Evolutionary conservation across 2,888 invertebrate genomes (phyloP).

Genomic region (Junonia oenone): DNA sequence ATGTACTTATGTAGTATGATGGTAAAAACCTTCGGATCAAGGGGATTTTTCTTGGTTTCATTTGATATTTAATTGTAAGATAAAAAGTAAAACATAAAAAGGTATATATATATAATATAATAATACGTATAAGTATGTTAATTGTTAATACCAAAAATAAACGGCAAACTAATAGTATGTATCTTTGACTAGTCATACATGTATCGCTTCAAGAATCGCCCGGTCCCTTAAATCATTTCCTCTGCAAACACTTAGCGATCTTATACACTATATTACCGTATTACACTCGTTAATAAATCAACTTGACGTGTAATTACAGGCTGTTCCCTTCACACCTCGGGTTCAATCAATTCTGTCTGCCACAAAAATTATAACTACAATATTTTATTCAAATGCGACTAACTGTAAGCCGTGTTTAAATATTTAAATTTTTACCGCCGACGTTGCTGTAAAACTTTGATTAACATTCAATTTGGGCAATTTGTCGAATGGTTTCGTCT

Average conservation of each 20-base stretch:
- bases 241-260: slow-evolving; percentile 25
- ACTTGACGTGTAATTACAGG: slow-evolving; percentile 33
- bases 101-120: too few relatives aligned
- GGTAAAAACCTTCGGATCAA: too few relatives aligned
- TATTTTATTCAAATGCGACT: slow-evolving; percentile 20
- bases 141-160: too few relatives aligned
- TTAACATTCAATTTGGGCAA: neutral
- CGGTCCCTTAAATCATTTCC: slow-evolving; percentile 20
- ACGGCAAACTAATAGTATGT: too few relatives aligned
- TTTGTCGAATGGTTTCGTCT: neutral
- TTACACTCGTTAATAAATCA: slow-evolving; percentile 41
- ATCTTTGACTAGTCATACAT: too few relatives aligned
- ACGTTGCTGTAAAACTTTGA: neutral
- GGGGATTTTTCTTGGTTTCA: too few relatives aligned
- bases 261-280: slow-evolving; percentile 26
- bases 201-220: neutral
- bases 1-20: too few relatives aligned
- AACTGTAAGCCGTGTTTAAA: slow-evolving; percentile 10
- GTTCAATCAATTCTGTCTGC: slow-evolving; percentile 16
- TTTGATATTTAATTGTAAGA: too few relatives aligned
- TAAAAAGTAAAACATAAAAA: too few relatives aligned
- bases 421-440: slow-evolving; percentile 1
- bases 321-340: slow-evolving; percentile 21
- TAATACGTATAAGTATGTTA: too few relatives aligned
- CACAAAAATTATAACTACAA: slow-evolving; percentile 21